Evolutionary conservation across 2,113 vertebrate species (phyloP).

Genomic region (Gallinago undulata): DNA sequence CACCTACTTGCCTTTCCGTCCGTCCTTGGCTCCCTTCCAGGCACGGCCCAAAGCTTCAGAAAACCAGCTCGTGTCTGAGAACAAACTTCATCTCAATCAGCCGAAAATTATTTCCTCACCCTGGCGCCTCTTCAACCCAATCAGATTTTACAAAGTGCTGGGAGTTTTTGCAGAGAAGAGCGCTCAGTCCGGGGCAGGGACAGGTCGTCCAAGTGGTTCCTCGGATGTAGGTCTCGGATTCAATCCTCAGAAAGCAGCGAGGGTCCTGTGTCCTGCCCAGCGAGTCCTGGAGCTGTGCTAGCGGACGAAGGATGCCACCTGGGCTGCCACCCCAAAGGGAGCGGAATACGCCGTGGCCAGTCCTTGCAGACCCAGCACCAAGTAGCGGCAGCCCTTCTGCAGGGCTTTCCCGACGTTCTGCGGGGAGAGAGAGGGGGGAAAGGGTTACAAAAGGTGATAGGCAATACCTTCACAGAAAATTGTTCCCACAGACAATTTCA

Average conservation of each 20-base stretch:
- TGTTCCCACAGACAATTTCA: rapidly evolving
- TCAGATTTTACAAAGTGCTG: background rate
- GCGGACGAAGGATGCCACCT: conserved; percentile 73
- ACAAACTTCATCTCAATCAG: background rate
- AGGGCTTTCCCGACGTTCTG: conserved; percentile 88
- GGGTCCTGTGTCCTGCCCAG: rapidly evolving
- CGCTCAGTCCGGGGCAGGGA: background rate
- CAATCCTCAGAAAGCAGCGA: background rate
- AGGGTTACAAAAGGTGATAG: background rate
- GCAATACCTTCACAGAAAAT: background rate
- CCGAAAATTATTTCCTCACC: background rate
- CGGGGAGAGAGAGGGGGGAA: background rate
- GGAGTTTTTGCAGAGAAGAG: background rate
- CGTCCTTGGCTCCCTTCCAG: background rate
- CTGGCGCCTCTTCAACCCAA: background rate
- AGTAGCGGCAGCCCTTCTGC: conserved; percentile 85
- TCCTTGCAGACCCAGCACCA: conserved; percentile 86
- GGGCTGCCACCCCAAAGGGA: conserved; percentile 77
- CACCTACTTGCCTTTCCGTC: background rate
- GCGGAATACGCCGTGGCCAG: conserved; percentile 83
- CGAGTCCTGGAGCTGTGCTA: background rate
- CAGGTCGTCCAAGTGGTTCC: background rate
- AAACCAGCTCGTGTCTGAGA: background rate
- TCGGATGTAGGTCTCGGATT: background rate
- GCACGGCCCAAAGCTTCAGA: background rate